Base-by-base conservation (phyloP, 2,113 vertebrate species). In the Coracopsis vasa region DNA sequence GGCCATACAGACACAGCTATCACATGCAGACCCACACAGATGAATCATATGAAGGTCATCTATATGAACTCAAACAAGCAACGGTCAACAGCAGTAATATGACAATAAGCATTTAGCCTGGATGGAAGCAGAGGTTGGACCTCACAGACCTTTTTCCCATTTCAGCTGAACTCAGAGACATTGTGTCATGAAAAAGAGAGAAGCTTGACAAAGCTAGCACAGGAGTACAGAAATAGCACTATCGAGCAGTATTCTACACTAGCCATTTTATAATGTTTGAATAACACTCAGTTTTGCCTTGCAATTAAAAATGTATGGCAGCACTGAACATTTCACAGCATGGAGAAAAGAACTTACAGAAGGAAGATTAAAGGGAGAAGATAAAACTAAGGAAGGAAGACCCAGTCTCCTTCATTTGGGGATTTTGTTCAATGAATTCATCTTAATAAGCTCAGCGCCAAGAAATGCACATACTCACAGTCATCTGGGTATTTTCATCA, bases 21-120 rank as follows among this genome's bases (percentile, higher is more conserved):
- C 66, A 65, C 16, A 27, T 0, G 0, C 13, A 70, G 35, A 4
- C 5, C 31, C 37, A 19, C 9, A 25, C 5, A 53, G 28, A 41
- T 28, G 28, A 83, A 58, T 78, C 73, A 42, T n/a, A 28, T 11
- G 37, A 85, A 75, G 17, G 15, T 64, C 11, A 11, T 13, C 23
- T 20, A 13, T 18, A 24, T 6, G 24, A 79, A 65, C 25, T 45
- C 54, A 18, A 6, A 33, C 13, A 23, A 31, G 8, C 58, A 69
- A 19, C 31, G 27, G 4, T 44, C 42, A 86, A 48, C 50, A 56
- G 56, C 39, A 47, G 39, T 39, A 39, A 29, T 4, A 31, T 18
- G 24, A 17, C 37, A 79, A 33, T 4, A 66, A 45, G 2, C 9
- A 27, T 48, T 48, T 75, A n/a, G 19, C 19, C 45, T 79, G 25